A percentile compares a stretch with the other conserved stretches of the same genome.
Conservation (phyloP, 1,140 invertebrate species). For the Samia ricini region DNA sequence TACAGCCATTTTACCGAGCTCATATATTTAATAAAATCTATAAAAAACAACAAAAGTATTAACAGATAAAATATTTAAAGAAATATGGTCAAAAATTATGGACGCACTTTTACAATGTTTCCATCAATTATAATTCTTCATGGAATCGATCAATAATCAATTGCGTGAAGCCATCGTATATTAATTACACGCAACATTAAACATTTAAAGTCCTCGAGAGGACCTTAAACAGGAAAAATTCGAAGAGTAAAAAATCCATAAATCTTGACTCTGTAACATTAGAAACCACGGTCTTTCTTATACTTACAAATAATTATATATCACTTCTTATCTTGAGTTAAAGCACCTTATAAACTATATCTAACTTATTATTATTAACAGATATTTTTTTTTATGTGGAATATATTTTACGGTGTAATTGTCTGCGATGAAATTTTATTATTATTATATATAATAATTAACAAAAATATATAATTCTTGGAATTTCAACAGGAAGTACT, state of each 20-base stretch:
- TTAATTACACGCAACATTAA: neutral
- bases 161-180: neutral
- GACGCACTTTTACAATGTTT: too few relatives aligned
- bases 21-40: too few relatives aligned
- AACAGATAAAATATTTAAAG: too few relatives aligned
- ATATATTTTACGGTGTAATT: conserved; percentile 23
- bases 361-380: conserved; percentile 40
- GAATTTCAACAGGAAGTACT: conserved; percentile 70
- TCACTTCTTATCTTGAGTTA: conserved; percentile 63
- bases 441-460: conserved; percentile 49
- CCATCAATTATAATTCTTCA: too few relatives aligned
- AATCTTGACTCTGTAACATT: conserved; percentile 24
- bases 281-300: conserved; percentile 22
- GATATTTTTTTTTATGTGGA: conserved; percentile 44
- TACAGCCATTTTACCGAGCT: too few relatives aligned
- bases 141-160: too few relatives aligned
- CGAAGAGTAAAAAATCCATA: neutral
- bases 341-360: conserved; percentile 64
- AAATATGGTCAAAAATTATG: too few relatives aligned
- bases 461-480: conserved; percentile 69
- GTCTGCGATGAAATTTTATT: too few relatives aligned
- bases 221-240: neutral
- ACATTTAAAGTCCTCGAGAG: neutral
- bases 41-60: too few relatives aligned
- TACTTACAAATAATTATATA: conserved; percentile 45